Percentiles rank a stretch among this genome's conserved stretches.
Conservation (phyloP, 1,140 invertebrate genomes). For the Latrodectus geometricus region DNA sequence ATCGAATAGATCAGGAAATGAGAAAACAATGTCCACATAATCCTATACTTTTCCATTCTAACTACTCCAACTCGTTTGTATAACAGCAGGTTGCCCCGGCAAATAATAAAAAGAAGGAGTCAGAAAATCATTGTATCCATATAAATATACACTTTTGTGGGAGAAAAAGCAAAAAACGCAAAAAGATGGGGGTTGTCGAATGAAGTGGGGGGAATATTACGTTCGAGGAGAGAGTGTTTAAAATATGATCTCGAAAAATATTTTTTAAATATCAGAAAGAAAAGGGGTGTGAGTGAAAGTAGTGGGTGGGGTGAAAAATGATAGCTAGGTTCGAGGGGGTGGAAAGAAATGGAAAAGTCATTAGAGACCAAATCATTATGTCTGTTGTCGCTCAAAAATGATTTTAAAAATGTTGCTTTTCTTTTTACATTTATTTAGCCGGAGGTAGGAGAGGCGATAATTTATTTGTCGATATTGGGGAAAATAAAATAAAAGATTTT, state of each 20-base stretch:
- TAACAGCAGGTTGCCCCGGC: too few species aligned
- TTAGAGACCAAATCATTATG: conserved; percentile 57
- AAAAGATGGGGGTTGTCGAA: not conserved
- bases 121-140: conserved; percentile 6
- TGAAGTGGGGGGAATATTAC: conserved; percentile 3
- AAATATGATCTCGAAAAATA: conserved; percentile 37
- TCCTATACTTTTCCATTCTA: too few species aligned
- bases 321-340: not conserved
- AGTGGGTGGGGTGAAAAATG: not conserved
- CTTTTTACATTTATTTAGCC: not conserved
- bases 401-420: conserved; percentile 31
- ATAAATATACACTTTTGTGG: conserved; percentile 11
- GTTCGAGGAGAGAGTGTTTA: conserved; percentile 5
- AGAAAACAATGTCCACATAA: too few species aligned
- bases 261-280: not conserved
- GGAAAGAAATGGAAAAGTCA: conserved; percentile 18
- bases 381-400: conserved; percentile 32
- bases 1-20: too few species aligned
- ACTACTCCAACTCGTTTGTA: too few species aligned
- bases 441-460: conserved; percentile 26
- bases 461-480: conserved; percentile 41
- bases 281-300: not conserved
- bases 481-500: not conserved
- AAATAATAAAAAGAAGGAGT: not conserved
- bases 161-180: not conserved